A percentile compares a stretch with the other conserved stretches of the same genome.
phyloP scores from a whole-genome alignment of 2,888 invertebrate species.

The Acanthosoma haemorrhoidale region DNA sequence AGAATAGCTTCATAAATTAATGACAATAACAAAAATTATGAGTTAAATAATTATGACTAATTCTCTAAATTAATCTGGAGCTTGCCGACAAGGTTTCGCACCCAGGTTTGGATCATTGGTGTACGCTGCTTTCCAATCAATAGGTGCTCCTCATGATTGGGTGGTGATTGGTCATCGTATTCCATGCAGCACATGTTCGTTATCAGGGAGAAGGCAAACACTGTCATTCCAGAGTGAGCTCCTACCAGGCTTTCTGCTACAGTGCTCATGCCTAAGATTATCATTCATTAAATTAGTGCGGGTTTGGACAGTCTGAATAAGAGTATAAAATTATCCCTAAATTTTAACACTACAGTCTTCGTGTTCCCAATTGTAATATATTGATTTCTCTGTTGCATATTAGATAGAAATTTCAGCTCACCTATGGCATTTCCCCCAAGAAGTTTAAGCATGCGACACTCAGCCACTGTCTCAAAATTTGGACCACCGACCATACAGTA shows the following conservation, averaged over 20 bases:
- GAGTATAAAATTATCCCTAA: too few relatives aligned
- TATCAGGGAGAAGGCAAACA: conserved; percentile 88
- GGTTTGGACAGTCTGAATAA: too few relatives aligned
- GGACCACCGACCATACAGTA: conserved; percentile 94
- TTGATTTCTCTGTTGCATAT: too few relatives aligned
- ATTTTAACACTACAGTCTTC: too few relatives aligned
- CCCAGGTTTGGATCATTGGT: conserved; percentile 16
- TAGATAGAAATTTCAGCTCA: conserved; percentile 50
- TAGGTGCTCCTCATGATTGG: conserved; percentile 86
- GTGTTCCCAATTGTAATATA: too few relatives aligned
- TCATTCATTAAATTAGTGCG: neutral
- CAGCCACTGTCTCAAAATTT: conserved; percentile 92
- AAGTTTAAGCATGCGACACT: conserved; percentile 74
- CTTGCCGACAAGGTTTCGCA: conserved; percentile 6
- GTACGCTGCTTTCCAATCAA: conserved; percentile 59
- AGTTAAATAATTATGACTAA: neutral
- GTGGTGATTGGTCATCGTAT: conserved; percentile 66
- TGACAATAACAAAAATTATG: neutral
- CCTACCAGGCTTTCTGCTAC: conserved; percentile 83
- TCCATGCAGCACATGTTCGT: conserved; percentile 84
- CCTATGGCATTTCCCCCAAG: conserved; percentile 86
- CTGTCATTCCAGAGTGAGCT: conserved; percentile 82
- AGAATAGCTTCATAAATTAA: too few relatives aligned
- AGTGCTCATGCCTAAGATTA: conserved; percentile 61
- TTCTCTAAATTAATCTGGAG: neutral